These are phyloP conservation scores for Leptobrachium ailaonicum DNA, from an alignment of 2,113 vertebrate species.

Conservation along the genomic window DNA sequence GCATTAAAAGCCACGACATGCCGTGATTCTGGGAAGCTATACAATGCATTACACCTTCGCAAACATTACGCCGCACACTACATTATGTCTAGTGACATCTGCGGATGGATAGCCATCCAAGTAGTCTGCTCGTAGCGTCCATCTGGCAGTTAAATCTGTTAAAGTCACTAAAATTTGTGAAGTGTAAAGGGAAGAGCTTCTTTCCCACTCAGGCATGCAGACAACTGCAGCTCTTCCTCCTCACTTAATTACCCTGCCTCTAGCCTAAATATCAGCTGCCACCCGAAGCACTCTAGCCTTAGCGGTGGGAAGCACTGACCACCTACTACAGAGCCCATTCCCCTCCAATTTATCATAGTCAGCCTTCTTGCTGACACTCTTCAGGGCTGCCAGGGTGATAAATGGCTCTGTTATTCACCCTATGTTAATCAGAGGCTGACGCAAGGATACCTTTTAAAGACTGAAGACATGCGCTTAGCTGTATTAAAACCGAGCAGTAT, in stretches of 20 bases:
- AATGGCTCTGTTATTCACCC: conserved; percentile 61
- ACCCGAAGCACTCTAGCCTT: conserved; percentile 1
- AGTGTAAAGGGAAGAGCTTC: background rate
- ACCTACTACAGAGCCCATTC: conserved; percentile 31
- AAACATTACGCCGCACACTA: conserved; percentile 1
- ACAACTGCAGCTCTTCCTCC: conserved; percentile 28
- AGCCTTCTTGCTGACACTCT: conserved; percentile 59
- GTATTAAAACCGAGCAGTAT: conserved; percentile 56
- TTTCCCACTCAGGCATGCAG: conserved; percentile 17
- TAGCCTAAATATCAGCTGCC: conserved; percentile 50
- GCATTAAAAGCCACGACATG: background rate
- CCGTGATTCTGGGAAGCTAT: background rate
- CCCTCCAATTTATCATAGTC: conserved; percentile 53
- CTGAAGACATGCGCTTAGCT: conserved; percentile 52
- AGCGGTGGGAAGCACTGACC: conserved; percentile 1
- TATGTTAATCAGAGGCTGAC: conserved; percentile 53
- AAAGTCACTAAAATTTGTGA: conserved; percentile 23
- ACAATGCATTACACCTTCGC: conserved; percentile 15
- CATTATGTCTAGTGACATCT: conserved; percentile 7
- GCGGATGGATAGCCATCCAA: background rate
- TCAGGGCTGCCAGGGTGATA: conserved; percentile 56
- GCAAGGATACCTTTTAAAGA: conserved; percentile 50
- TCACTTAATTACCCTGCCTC: conserved; percentile 44
- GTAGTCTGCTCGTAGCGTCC: conserved; percentile 17
- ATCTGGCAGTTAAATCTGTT: conserved; percentile 32